phyloP scores from a whole-genome alignment of 2,888 invertebrate species.

The Eulithis testata region DNA sequence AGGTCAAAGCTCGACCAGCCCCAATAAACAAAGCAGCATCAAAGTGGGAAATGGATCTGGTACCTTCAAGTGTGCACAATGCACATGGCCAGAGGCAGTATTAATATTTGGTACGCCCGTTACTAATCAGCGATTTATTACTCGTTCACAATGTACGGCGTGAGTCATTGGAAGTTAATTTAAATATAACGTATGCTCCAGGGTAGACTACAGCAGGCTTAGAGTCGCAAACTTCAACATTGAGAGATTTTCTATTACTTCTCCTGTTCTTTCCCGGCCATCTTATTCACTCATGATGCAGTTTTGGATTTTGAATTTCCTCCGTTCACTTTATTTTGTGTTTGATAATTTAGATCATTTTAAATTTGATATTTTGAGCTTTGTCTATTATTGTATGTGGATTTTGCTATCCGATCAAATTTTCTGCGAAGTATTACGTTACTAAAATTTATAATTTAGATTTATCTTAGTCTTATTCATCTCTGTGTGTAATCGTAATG shows the following conservation, averaged over 20 bases:
- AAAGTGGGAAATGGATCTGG: conserved; percentile 23
- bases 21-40: conserved; percentile 29
- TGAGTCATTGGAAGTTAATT: conserved; percentile 26
- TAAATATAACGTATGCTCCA: conserved; percentile 1
- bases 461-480: not conserved
- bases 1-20: conserved; percentile 21
- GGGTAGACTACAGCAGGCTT: not conserved
- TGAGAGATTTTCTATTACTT: too few relatives aligned
- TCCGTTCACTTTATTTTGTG: too few relatives aligned
- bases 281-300: too few relatives aligned
- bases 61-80: conserved; percentile 25
- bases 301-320: too few relatives aligned
- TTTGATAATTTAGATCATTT: too few relatives aligned
- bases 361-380: too few relatives aligned
- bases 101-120: conserved; percentile 29
- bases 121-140: conserved; percentile 35
- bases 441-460: not conserved
- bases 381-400: too few relatives aligned
- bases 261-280: too few relatives aligned
- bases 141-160: conserved; percentile 18
- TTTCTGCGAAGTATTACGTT: not conserved
- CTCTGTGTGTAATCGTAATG: not conserved
- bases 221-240: not conserved
- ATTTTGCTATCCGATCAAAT: not conserved
- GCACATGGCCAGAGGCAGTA: conserved; percentile 31